Evolutionary conservation across 1,140 invertebrate genomes (phyloP).

Genomic region (Asbolus verrucosus): DNA sequence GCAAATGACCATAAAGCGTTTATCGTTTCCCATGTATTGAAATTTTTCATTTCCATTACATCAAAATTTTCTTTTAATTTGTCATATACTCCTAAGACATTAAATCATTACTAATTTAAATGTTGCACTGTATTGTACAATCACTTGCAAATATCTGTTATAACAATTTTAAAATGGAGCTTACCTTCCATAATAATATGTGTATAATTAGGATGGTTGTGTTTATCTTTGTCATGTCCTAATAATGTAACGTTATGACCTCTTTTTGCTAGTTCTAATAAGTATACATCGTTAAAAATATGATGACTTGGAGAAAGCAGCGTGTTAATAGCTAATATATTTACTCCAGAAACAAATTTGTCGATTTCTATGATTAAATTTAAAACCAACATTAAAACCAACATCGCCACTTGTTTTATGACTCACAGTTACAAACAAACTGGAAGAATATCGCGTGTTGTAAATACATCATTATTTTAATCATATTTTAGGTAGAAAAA

Average conservation of each 20-base stretch:
- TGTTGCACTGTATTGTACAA: no score
- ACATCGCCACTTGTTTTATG: no score
- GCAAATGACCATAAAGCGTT: constrained; percentile 2
- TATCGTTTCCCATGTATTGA: not conserved
- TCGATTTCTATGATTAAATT: no score
- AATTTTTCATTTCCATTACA: constrained; percentile 21
- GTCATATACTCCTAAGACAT: constrained; percentile 23
- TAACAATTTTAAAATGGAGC: not conserved
- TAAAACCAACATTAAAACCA: no score
- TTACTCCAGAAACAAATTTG: constrained; percentile 26
- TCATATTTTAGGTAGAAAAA: no score
- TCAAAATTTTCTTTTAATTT: constrained; percentile 19
- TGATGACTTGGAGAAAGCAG: constrained; percentile 51
- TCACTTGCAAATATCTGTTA: no score
- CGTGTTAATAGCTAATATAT: constrained; percentile 46
- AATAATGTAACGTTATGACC: constrained; percentile 51
- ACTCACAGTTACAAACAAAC: no score
- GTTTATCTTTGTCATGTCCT: constrained; percentile 35
- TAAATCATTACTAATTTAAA: no score
- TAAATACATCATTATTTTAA: no score
- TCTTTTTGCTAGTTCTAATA: constrained; percentile 43
- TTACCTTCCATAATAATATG: constrained; percentile 50
- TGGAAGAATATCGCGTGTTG: no score
- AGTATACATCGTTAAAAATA: constrained; percentile 44
- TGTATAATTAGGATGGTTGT: constrained; percentile 44